Evolutionary conservation across 37 sponge, comb jelly and placozoan species (phyloP), one percentile per base, ranked within the genome.

Genomic region (Hexactinellida sp.): DNA sequence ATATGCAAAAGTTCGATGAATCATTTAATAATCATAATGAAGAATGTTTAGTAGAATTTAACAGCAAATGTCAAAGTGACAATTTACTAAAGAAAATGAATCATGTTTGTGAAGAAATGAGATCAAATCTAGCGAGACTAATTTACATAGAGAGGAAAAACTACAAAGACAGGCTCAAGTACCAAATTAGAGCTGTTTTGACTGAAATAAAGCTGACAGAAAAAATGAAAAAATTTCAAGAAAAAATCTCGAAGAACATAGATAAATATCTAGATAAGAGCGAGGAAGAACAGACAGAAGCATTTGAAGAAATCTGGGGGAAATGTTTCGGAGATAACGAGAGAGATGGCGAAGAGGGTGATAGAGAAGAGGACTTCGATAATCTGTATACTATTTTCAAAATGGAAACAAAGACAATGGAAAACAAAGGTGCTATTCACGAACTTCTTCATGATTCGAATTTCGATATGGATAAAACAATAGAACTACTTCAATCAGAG

Each of bases 381-480:
- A 63, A 63, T n/a, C 30, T 63, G 34, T 63, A 63, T 63, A 21
- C 76, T 23, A n/a, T 63, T 63, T 63, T 63, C 34, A 63, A n/a
- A 23, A 63, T 63, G 76, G 76, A 63, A n/a, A 21, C 76, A 7
- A 63, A 63, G 13, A 63, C 76, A n/a, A 63, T 63, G 76, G 76
- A 63, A 63, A 63, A 63, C 76, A 63, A 63, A 63, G 19, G 13
- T 21, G 13, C 76, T 25, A 63, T 63, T 28, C 34, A 21, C 3
- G 30, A 25, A 10, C 21, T 10, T 25, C 13, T 63, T 23, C 32
- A n/a, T 32, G 30, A 63, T 32, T 63, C 30, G 13, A 63, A 63
- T 28, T 63, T 63, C 13, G 76, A 63, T 7, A 63, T 63, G 76
- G 76, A 63, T 28, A 63, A 23, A 10, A 28, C 13, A 23, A n/a